A percentile compares a stretch with the other conserved stretches of the same genome.
phyloP scores from a whole-genome alignment of 1,140 invertebrate species.

The Penaeus chinensis region DNA sequence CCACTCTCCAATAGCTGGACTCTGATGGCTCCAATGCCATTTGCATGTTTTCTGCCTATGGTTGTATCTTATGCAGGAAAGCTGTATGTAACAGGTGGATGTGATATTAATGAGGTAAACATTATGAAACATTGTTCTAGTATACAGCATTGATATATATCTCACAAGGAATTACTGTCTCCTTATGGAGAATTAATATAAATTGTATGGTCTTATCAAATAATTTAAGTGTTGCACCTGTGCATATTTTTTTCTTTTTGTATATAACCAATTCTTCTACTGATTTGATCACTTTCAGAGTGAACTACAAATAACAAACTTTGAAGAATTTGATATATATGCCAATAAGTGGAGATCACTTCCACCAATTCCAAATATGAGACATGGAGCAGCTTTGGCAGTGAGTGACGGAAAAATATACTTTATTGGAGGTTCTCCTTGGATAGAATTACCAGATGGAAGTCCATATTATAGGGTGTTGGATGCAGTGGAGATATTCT shows the following conservation, averaged over 20 bases:
- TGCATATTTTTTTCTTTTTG: no score
- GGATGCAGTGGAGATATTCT: conserved; percentile 51
- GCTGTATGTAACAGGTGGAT: conserved; percentile 37
- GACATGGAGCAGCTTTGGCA: conserved; percentile 39
- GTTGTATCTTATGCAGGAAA: conserved; percentile 45
- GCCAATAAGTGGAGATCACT: conserved; percentile 46
- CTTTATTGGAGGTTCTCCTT: conserved; percentile 51
- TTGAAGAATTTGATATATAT: conserved; percentile 54
- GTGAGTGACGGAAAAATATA: conserved; percentile 40
- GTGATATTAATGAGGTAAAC: conserved; percentile 36
- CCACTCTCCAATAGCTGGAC: conserved; percentile 42
- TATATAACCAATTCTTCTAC: no score
- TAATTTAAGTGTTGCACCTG: not conserved
- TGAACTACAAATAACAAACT: conserved; percentile 42
- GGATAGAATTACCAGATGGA: conserved; percentile 27
- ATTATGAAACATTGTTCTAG: no score
- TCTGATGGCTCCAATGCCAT: conserved; percentile 47
- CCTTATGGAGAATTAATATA: not conserved
- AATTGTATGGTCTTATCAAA: not conserved
- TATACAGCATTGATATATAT: no score
- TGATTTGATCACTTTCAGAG: not conserved
- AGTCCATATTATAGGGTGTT: conserved; percentile 36
- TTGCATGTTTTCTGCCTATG: conserved; percentile 25
- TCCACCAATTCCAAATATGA: conserved; percentile 35
- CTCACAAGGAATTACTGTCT: no score